These are phyloP conservation scores for Anorthoa munda DNA, from an alignment of 2,888 invertebrate genomes.

Conservation along the genomic window DNA sequence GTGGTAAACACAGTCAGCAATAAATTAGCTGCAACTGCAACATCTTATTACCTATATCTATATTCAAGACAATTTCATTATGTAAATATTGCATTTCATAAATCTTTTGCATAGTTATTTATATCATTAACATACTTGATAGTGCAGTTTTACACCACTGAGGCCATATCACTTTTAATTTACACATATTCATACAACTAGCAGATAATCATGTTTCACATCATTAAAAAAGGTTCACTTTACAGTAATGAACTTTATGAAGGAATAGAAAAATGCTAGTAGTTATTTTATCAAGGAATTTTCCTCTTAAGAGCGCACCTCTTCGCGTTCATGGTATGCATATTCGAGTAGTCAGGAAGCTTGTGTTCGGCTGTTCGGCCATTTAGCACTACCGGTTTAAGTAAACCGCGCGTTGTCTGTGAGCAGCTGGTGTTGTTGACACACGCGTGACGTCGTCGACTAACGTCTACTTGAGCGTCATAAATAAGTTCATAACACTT, in stretches of 20 bases:
- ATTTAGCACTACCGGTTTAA: conserved; percentile 62
- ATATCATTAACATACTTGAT: conserved; percentile 46
- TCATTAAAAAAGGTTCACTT: conserved; percentile 7
- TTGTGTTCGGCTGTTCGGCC: conserved; percentile 44
- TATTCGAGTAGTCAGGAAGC: conserved; percentile 65
- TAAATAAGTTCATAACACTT: background rate
- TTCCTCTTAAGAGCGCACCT: conserved; percentile 46
- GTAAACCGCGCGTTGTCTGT: conserved; percentile 65
- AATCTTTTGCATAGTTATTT: conserved; percentile 35
- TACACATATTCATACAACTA: conserved; percentile 2
- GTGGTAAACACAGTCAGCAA: background rate
- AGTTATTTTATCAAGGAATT: conserved; percentile 40
- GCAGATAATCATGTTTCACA: conserved; percentile 37
- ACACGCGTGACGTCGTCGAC: conserved; percentile 53
- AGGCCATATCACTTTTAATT: conserved; percentile 48
- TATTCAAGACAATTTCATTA: conserved; percentile 29
- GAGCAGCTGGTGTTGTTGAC: conserved; percentile 69
- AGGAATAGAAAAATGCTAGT: background rate
- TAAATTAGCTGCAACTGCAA: conserved; percentile 5
- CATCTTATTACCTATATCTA: conserved; percentile 1
- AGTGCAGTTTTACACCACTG: conserved; percentile 27
- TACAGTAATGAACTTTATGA: conserved; percentile 22
- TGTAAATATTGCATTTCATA: conserved; percentile 32
- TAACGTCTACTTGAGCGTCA: conserved; percentile 22
- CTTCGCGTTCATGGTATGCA: conserved; percentile 44